These are phyloP conservation scores for Aleiodes sp. DNA, from an alignment of 1,140 invertebrate genomes.

Conservation along the genomic window DNA sequence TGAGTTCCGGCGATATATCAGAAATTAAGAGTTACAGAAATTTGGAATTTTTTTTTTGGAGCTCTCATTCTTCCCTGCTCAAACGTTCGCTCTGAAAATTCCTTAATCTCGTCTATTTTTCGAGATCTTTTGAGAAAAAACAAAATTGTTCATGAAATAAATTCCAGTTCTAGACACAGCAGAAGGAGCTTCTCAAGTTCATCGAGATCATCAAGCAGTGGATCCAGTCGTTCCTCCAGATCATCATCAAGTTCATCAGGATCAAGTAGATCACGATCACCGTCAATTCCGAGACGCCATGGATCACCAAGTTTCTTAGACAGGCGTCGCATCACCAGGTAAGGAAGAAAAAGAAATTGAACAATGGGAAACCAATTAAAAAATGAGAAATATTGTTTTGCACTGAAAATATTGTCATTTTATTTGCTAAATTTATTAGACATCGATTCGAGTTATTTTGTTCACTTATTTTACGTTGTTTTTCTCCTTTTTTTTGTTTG, in stretches of 20 bases:
- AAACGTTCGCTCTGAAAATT: too few relatives aligned
- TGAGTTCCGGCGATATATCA: too few relatives aligned
- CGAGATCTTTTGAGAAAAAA: too few relatives aligned
- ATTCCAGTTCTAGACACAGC: constrained; percentile 50
- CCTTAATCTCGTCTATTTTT: too few relatives aligned
- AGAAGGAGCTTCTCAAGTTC: constrained; percentile 58
- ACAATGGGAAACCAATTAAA: constrained; percentile 5
- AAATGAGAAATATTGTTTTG: constrained; percentile 26
- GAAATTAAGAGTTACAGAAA: too few relatives aligned
- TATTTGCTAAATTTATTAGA: not conserved
- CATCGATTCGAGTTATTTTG: not conserved
- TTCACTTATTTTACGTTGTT: constrained; percentile 27
- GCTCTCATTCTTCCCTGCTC: too few relatives aligned
- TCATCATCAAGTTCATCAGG: constrained; percentile 53
- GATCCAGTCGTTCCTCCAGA: constrained; percentile 50
- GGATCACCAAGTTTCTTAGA: constrained; percentile 92
- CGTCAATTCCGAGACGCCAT: constrained; percentile 85
- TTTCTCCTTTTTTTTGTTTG: constrained; percentile 50
- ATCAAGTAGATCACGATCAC: constrained; percentile 75
- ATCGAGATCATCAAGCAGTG: constrained; percentile 55
- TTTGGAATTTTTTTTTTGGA: constrained; percentile 3
- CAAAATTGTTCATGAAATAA: constrained; percentile 12
- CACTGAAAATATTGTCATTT: constrained; percentile 29
- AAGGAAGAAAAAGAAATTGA: too few relatives aligned
- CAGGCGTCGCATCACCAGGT: constrained; percentile 90